phyloP scores from a whole-genome alignment of 2,113 vertebrate species.

The Aptenodytes forsteri region DNA sequence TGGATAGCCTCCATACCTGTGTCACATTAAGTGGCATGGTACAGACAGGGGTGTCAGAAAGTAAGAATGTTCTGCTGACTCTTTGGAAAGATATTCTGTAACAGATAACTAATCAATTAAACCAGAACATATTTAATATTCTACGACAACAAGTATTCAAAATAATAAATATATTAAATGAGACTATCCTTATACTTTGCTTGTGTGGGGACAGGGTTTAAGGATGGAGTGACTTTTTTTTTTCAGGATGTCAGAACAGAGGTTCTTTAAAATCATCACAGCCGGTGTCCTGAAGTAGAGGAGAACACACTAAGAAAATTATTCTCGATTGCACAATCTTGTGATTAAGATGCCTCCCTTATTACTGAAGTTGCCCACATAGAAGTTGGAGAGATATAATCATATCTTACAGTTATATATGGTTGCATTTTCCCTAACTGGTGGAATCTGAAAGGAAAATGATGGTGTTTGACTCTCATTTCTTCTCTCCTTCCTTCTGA shows the following conservation, averaged over 20 bases:
- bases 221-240: not conserved
- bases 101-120: not conserved
- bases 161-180: not conserved
- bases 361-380: not conserved
- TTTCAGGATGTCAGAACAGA: not conserved
- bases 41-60: not conserved
- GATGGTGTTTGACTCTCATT: not conserved
- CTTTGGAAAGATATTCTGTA: not conserved
- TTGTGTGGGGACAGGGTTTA: not conserved
- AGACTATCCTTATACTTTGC: not conserved
- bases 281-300: not conserved
- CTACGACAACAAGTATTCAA: not conserved
- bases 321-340: not conserved
- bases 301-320: not conserved
- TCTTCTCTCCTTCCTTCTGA: not conserved
- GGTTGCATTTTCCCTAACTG: not conserved
- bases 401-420: not conserved
- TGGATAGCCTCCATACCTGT: not conserved
- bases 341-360: not conserved
- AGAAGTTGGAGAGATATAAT: not conserved
- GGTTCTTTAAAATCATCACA: not conserved
- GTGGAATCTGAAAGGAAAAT: not conserved
- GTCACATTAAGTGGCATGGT: not conserved
- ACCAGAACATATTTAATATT: not conserved
- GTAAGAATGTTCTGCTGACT: not conserved